Conservation (phyloP, 2,113 vertebrate species). For the Rallus limicola region DNA sequence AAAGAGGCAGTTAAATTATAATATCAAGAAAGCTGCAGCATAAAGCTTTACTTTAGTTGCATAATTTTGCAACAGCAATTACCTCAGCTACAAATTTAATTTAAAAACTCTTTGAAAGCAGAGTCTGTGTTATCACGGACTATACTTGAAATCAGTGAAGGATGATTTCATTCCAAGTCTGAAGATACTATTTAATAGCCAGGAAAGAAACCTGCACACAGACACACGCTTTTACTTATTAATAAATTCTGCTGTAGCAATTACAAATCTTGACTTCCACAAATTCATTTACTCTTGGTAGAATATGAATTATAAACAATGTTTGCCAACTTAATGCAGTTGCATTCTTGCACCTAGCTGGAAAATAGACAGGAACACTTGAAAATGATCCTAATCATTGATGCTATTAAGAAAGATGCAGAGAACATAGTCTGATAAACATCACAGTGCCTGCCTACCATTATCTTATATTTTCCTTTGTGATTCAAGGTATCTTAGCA, state of each 20-base stretch:
- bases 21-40: slow-evolving; percentile 62
- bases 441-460: slow-evolving; percentile 53
- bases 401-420: slow-evolving; percentile 69
- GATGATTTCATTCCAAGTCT: slow-evolving; percentile 74
- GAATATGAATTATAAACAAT: slow-evolving; percentile 70
- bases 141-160: slow-evolving; percentile 78
- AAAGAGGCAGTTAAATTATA: slow-evolving; percentile 71
- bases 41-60: slow-evolving; percentile 63
- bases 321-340: slow-evolving; percentile 68
- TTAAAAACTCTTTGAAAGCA: slow-evolving; percentile 78
- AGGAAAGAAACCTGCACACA: slow-evolving; percentile 34
- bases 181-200: slow-evolving; percentile 72
- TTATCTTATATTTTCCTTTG: slow-evolving; percentile 73
- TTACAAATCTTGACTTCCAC: slow-evolving; percentile 61
- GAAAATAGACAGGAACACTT: slow-evolving; percentile 64
- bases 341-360: slow-evolving; percentile 49
- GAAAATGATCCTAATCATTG: slow-evolving; percentile 71
- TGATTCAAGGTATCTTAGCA: slow-evolving; percentile 78
- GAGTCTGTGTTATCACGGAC: slow-evolving; percentile 68
- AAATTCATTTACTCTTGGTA: slow-evolving; percentile 63
- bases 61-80: slow-evolving; percentile 76
- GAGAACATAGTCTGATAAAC: slow-evolving; percentile 54
- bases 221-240: slow-evolving; percentile 4
- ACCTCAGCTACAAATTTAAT: slow-evolving; percentile 80
- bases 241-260: slow-evolving; percentile 67